Evolutionary conservation across 2,113 vertebrate genomes (phyloP).

Genomic region (Forbesichthys agassizii): DNA sequence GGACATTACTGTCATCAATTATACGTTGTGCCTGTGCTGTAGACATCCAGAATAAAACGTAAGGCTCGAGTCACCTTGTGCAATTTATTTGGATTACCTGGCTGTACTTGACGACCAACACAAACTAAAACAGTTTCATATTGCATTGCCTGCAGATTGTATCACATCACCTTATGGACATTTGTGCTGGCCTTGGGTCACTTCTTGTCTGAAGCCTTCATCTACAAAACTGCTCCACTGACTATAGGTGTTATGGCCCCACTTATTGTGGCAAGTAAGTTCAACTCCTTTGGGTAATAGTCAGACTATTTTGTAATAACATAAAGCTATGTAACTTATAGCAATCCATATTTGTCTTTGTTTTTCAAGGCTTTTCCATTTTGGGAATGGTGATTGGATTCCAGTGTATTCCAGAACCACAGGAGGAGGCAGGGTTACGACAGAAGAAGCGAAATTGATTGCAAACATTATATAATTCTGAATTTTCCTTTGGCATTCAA

Average conservation of each 20-base stretch:
- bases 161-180: slow-evolving; percentile 92
- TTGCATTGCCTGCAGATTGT: slow-evolving; percentile 79
- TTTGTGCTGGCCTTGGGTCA: slow-evolving; percentile 92
- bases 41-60: slow-evolving; percentile 94
- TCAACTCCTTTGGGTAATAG: neutral
- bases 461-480: neutral
- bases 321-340: neutral
- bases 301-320: neutral
- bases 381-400: slow-evolving; percentile 92
- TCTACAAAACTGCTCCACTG: slow-evolving; percentile 90
- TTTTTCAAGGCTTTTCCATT: slow-evolving; percentile 85
- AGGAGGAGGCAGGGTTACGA: slow-evolving; percentile 74
- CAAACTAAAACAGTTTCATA: neutral
- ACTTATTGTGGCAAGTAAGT: slow-evolving; percentile 87
- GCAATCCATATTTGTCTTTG: neutral
- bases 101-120: neutral
- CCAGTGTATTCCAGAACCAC: slow-evolving; percentile 80
- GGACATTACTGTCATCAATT: slow-evolving; percentile 92
- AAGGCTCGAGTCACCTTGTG: slow-evolving; percentile 41
- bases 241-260: slow-evolving; percentile 93
- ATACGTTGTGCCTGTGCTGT: slow-evolving; percentile 92
- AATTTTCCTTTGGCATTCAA: slow-evolving; percentile 4
- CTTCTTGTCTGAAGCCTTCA: slow-evolving; percentile 89
- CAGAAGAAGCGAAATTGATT: slow-evolving; percentile 91
- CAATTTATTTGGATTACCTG: neutral